Conservation (phyloP, 2,113 vertebrate species). For the Rousettus leschenaultii region DNA sequence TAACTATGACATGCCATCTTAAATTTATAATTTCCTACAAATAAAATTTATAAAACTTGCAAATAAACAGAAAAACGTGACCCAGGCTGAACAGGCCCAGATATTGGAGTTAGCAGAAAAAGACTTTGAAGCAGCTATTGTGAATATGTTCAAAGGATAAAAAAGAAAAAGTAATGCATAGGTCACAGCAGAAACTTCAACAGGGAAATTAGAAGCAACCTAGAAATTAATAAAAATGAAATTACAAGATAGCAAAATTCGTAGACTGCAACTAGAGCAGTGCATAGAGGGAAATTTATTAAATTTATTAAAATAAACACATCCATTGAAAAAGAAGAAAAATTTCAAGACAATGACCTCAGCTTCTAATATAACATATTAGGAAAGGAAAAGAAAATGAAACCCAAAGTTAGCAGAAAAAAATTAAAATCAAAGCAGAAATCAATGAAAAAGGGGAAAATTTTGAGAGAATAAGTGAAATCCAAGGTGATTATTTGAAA, state of each 20-base stretch:
- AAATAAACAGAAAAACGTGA: not conserved
- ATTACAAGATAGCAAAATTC: not conserved
- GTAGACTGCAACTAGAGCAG: not conserved
- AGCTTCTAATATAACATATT: not conserved
- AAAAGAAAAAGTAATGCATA: not conserved
- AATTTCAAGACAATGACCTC: not conserved
- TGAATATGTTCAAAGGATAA: not conserved
- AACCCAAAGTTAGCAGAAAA: not conserved
- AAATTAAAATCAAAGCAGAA: not conserved
- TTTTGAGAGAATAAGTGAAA: not conserved
- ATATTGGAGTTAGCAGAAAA: not conserved
- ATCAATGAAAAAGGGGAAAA: not conserved
- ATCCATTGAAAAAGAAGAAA: not conserved
- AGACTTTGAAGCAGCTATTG: not conserved
- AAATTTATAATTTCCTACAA: not conserved
- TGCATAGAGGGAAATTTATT: not conserved
- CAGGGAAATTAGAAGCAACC: not conserved
- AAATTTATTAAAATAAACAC: not conserved
- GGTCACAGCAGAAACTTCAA: not conserved
- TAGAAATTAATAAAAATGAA: not conserved
- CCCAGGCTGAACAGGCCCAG: not conserved
- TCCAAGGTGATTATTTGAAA: not conserved
- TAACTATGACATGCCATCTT: not conserved
- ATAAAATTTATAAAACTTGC: not conserved
- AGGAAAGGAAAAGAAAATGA: not conserved